phyloP scores from a whole-genome alignment of 2,888 invertebrate genomes.

The Microplitis deprimator region DNA sequence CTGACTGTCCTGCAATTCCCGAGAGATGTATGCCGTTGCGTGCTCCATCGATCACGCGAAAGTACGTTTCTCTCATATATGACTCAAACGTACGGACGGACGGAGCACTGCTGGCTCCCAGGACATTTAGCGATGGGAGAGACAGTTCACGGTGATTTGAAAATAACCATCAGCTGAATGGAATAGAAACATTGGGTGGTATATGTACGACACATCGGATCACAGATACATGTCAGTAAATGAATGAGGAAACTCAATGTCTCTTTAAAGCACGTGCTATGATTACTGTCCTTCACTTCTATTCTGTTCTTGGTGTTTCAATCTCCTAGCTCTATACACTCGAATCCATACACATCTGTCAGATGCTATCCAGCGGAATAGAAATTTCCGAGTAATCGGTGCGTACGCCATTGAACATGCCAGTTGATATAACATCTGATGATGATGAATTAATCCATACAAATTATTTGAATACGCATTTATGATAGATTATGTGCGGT shows the following conservation, averaged over 20 bases:
- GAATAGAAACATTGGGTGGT: neutral
- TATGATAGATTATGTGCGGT: neutral
- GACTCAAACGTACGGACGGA: constrained; percentile 5
- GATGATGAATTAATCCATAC: neutral
- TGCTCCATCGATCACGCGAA: constrained; percentile 41
- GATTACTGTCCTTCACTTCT: neutral
- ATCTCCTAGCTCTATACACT: neutral
- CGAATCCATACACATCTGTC: neutral
- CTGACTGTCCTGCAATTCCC: constrained; percentile 35
- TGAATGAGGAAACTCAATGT: neutral
- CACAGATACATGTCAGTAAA: neutral
- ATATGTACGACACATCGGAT: neutral
- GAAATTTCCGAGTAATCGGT: constrained; percentile 21
- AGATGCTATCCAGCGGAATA: neutral
- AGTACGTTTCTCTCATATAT: constrained; percentile 17
- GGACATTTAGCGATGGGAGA: constrained; percentile 4
- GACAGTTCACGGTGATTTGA: neutral
- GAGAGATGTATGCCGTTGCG: constrained; percentile 33
- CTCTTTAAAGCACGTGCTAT: constrained; percentile 15
- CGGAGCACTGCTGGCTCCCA: neutral
- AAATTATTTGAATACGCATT: neutral
- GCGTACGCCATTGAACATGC: constrained; percentile 7
- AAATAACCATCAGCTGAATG: neutral
- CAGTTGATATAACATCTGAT: constrained; percentile 5
- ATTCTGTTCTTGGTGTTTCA: neutral